These are phyloP conservation scores for Calameuta filiformis DNA, from an alignment of 2,888 invertebrate genomes.

Conservation along the genomic window DNA sequence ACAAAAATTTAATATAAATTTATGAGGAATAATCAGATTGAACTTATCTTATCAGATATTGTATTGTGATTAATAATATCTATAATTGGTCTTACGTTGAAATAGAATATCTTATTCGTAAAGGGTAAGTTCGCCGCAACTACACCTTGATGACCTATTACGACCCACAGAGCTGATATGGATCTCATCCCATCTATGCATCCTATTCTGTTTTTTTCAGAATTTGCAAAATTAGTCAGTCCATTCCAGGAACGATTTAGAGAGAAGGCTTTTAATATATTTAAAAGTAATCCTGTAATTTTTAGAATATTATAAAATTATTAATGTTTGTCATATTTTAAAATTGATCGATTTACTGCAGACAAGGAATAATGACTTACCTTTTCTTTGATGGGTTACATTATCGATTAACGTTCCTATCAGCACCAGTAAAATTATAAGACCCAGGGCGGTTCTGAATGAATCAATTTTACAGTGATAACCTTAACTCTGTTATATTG, in stretches of 20 bases:
- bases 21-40: neutral
- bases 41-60: neutral
- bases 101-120: constrained; percentile 15
- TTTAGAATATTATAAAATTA: neutral
- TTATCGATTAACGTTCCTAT: constrained; percentile 12
- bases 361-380: neutral
- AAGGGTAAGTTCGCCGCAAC: constrained; percentile 12
- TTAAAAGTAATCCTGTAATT: neutral
- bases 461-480: neutral
- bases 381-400: neutral
- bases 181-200: constrained; percentile 17
- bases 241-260: constrained; percentile 17
- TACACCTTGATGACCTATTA: constrained; percentile 15
- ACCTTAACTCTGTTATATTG: neutral
- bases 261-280: constrained; percentile 14
- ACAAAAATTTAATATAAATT: neutral
- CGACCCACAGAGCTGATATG: constrained; percentile 17
- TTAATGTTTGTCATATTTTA: neutral
- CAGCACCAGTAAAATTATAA: constrained; percentile 8
- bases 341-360: neutral
- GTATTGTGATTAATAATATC: neutral
- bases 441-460: constrained; percentile 8
- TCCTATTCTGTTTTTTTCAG: constrained; percentile 1
- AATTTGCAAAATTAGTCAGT: constrained; percentile 13
- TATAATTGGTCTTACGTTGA: constrained; percentile 15